Percentiles rank a stretch among this genome's conserved stretches.
These are phyloP conservation scores for Muscina levida DNA, from an alignment of 2,888 invertebrate genomes.

Conservation along the genomic window DNA sequence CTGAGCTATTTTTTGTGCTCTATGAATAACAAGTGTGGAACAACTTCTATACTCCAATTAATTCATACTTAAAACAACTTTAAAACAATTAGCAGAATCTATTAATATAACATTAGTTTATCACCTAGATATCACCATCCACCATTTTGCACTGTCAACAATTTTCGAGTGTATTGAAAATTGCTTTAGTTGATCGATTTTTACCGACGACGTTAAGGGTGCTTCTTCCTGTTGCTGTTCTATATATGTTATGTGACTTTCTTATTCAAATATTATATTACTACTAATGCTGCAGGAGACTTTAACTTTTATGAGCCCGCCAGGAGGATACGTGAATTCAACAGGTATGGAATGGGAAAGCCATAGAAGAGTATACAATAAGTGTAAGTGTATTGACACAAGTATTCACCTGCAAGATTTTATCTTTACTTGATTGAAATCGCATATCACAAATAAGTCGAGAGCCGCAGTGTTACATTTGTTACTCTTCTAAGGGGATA, in stretches of 20 bases:
- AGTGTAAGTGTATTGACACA: not conserved
- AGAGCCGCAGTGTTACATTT: too few species aligned
- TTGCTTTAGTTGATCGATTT: constrained; percentile 66
- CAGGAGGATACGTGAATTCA: not conserved
- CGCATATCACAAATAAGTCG: too few species aligned
- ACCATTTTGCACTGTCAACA: not conserved
- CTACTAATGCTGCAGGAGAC: not conserved
- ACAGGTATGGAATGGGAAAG: not conserved
- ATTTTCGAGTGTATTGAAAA: constrained; percentile 42
- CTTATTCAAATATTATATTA: not conserved
- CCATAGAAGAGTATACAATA: too few species aligned
- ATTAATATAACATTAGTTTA: too few species aligned
- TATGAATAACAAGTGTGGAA: too few species aligned
- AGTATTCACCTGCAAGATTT: not conserved
- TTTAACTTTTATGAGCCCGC: constrained; percentile 25
- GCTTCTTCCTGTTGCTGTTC: not conserved
- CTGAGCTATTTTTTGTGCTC: too few species aligned
- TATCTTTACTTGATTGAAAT: too few species aligned
- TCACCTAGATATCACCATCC: too few species aligned
- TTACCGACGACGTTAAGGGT: constrained; percentile 33
- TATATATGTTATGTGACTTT: not conserved
- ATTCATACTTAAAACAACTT: too few species aligned
- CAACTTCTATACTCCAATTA: too few species aligned
- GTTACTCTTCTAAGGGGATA: too few species aligned
- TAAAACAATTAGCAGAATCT: too few species aligned